These are phyloP conservation scores for Drosophila takahashii DNA, from an alignment of 1,140 invertebrate species.

Conservation along the genomic window DNA sequence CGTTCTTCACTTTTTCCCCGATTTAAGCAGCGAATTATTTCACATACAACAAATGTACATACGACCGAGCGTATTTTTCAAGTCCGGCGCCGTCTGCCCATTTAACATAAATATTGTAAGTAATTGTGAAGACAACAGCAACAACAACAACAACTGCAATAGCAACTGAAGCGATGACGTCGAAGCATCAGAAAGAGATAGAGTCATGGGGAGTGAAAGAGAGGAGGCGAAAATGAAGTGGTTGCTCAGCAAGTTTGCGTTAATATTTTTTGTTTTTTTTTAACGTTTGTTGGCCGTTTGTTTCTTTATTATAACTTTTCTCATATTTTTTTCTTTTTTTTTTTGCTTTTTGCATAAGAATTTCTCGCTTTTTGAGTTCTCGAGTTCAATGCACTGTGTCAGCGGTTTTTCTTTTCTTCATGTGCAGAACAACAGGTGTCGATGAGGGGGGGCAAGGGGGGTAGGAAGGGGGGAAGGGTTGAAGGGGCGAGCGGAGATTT, in stretches of 20 bases:
- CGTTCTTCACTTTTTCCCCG: constrained; percentile 22
- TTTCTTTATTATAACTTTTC: constrained; percentile 41
- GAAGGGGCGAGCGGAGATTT: not conserved
- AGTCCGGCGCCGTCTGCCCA: constrained; percentile 71
- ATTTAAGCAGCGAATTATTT: constrained; percentile 55
- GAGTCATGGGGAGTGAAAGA: not conserved
- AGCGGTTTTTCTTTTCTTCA: constrained; percentile 57
- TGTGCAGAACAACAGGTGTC: constrained; percentile 24
- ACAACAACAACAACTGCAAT: constrained; percentile 36
- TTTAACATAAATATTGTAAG: constrained; percentile 81
- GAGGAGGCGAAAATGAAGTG: constrained; percentile 12
- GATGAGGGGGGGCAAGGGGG: constrained; percentile 2
- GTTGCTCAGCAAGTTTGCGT: constrained; percentile 76
- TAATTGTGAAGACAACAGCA: constrained; percentile 68
- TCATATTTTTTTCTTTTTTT: constrained; percentile 49
- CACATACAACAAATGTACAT: constrained; percentile 19
- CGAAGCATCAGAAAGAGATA: constrained; percentile 15
- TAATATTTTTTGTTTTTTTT: constrained; percentile 47
- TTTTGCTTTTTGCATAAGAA: constrained; percentile 72
- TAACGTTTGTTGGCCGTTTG: constrained; percentile 29
- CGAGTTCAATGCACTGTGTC: constrained; percentile 78
- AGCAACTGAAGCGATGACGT: constrained; percentile 34
- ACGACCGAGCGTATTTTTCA: constrained; percentile 43
- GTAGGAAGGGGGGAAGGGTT: not conserved
- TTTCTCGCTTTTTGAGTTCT: constrained; percentile 71